Evolutionary conservation across 2,113 vertebrate species (phyloP).

Genomic region (Colius striatus): DNA sequence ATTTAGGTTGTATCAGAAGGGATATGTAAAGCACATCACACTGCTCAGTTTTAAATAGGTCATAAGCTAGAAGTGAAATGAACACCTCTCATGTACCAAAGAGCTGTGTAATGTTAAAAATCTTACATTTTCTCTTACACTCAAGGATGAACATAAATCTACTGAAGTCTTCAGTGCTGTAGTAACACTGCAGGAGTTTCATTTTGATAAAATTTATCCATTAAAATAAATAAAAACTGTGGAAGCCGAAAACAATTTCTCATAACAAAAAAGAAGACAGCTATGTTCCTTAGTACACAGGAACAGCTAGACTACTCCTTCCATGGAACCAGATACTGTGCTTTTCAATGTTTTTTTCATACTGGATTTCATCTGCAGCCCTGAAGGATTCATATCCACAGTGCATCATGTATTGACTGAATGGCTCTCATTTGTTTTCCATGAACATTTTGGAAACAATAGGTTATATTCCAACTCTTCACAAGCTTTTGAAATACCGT

Average conservation of each 20-base stretch:
- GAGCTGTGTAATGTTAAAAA: neutral
- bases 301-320: neutral
- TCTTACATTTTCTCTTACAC: neutral
- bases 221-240: neutral
- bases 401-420: neutral
- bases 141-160: neutral
- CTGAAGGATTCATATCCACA: neutral
- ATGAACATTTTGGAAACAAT: neutral
- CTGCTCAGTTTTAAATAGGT: conserved; percentile 3
- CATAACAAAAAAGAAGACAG: neutral
- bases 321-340: neutral
- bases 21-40: neutral
- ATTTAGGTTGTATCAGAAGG: neutral
- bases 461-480: neutral
- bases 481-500: neutral
- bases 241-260: neutral
- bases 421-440: neutral
- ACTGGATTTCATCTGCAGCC: neutral
- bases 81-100: neutral
- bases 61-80: neutral
- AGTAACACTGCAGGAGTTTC: neutral
- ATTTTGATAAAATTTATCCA: neutral
- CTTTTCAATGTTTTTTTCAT: neutral
- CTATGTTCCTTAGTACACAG: neutral
- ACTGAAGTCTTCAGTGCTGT: neutral